Evolutionary conservation across 2,797 vertebrate genomes (phyloP), one percentile per base, ranked within the genome.

Genomic region (Myripristis jacobus): DNA sequence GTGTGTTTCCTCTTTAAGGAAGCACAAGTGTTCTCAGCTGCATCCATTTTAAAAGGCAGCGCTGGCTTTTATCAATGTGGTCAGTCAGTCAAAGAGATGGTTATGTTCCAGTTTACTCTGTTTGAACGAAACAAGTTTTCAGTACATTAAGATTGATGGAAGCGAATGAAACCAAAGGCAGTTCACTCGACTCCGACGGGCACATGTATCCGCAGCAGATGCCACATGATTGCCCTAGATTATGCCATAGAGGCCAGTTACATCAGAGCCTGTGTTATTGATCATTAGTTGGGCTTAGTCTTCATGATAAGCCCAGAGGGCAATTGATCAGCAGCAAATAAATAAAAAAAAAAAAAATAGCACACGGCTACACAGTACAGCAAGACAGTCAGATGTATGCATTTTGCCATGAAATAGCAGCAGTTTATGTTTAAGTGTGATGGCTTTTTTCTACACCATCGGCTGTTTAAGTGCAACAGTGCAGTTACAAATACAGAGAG

Each of bases 261-360:
- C 75, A 53, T 85, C 81, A 68, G 41, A 72, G 48, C 11, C 2
- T 2, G 48, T 55, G 60, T n/a, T 75, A 6, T 18, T 44, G 69
- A 19, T 89, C 80, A 89, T 89, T 87, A 86, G 48, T 83, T 80
- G 76, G 79, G 75, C 76, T 66, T 31, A 0, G 18, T 8, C 13
- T 18, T 69, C 21, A 41, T 67, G 70, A 52, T 66, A 74, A 64
- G 19, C 41, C 36, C 73, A 21, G 34, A 80, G 66, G 86, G 54
- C 27, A 1, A 84, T 87, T 67, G 77, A 89, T 90, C 38, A 16
- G 61, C 63, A 56, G 57, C 6, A 0, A 70, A 84, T 75, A 55
- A 52, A 70, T 77, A 74, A 70, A 66, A 38, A 36, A 44, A 18
- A 44, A 34, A 11, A 0, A 36, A 25, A 44, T 61, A 18, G 44